Evolutionary conservation across 2,888 invertebrate species (phyloP).

Genomic region (Cheilosia soror): DNA sequence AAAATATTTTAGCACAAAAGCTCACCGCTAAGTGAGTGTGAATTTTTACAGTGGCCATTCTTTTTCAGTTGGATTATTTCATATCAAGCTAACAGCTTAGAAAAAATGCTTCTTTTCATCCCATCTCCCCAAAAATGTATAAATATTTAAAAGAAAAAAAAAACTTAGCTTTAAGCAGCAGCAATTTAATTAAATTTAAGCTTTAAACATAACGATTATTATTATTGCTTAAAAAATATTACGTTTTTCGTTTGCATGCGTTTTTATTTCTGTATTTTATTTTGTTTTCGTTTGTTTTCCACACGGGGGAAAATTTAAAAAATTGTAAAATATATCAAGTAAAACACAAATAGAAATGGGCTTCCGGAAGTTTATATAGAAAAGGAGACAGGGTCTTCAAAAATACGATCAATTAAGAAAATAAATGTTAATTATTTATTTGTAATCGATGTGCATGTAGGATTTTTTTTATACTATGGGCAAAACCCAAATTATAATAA

Average conservation of each 20-base stretch:
- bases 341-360: slow-evolving; percentile 46
- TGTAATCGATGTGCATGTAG: slow-evolving; percentile 27
- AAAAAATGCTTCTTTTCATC: slow-evolving; percentile 28
- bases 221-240: background rate
- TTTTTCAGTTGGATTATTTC: slow-evolving; percentile 74
- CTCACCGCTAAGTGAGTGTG: slow-evolving; percentile 60
- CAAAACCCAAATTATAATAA: slow-evolving; percentile 57
- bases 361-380: slow-evolving; percentile 42
- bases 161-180: slow-evolving; percentile 28
- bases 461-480: slow-evolving; percentile 35
- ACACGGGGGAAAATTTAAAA: slow-evolving; percentile 49
- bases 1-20: slow-evolving; percentile 81
- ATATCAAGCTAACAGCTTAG: slow-evolving; percentile 67
- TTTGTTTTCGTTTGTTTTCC: slow-evolving; percentile 73
- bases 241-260: slow-evolving; percentile 30
- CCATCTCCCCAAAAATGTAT: slow-evolving; percentile 22
- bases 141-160: slow-evolving; percentile 44
- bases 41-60: slow-evolving; percentile 74
- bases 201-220: slow-evolving; percentile 1
- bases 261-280: slow-evolving; percentile 47
- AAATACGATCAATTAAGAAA: background rate
- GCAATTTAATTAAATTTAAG: slow-evolving; percentile 10
- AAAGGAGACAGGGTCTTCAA: slow-evolving; percentile 11
- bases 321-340: slow-evolving; percentile 65
- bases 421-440: slow-evolving; percentile 55